Evolutionary conservation across 2,888 invertebrate genomes (phyloP).

Genomic region (Caenorhabditis sp.): DNA sequence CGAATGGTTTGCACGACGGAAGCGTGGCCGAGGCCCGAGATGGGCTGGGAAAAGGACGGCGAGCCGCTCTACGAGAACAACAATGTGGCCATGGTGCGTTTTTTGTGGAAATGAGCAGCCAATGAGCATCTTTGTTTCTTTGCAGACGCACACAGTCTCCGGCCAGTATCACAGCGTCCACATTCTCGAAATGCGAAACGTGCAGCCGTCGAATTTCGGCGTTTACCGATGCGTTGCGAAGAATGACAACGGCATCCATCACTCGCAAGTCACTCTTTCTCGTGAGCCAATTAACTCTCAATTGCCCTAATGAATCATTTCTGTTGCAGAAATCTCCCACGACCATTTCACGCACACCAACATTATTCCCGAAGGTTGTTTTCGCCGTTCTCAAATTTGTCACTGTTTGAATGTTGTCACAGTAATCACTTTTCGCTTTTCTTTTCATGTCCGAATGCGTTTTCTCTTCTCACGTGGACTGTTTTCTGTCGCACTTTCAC

Average conservation of each 20-base stretch:
- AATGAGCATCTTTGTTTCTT: too few relatives aligned
- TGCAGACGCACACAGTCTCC: slow-evolving; percentile 71
- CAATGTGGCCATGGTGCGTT: slow-evolving; percentile 67
- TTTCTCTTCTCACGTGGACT: neutral
- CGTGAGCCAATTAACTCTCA: slow-evolving; percentile 49
- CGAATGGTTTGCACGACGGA: slow-evolving; percentile 72
- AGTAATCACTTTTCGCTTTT: neutral
- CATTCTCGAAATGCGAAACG: slow-evolving; percentile 73
- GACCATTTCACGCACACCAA: slow-evolving; percentile 36
- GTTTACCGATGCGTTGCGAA: slow-evolving; percentile 75
- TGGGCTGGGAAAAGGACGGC: slow-evolving; percentile 76
- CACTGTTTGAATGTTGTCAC: neutral
- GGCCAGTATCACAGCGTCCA: slow-evolving; percentile 74
- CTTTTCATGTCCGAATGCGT: neutral
- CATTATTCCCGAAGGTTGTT: slow-evolving; percentile 50
- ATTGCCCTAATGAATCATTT: neutral
- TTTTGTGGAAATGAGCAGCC: neutral
- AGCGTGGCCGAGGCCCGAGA: slow-evolving; percentile 77
- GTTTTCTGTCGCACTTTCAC: slow-evolving; percentile 5
- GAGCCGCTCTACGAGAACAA: slow-evolving; percentile 70
- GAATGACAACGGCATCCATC: slow-evolving; percentile 77
- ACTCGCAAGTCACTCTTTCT: slow-evolving; percentile 71
- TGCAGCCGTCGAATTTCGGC: slow-evolving; percentile 70
- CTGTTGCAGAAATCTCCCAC: slow-evolving; percentile 51
- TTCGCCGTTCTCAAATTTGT: neutral